Percentiles rank a stretch among this genome's conserved stretches.
Conservation (phyloP, 2,113 vertebrate species). For the Lucifuga dentata region DNA sequence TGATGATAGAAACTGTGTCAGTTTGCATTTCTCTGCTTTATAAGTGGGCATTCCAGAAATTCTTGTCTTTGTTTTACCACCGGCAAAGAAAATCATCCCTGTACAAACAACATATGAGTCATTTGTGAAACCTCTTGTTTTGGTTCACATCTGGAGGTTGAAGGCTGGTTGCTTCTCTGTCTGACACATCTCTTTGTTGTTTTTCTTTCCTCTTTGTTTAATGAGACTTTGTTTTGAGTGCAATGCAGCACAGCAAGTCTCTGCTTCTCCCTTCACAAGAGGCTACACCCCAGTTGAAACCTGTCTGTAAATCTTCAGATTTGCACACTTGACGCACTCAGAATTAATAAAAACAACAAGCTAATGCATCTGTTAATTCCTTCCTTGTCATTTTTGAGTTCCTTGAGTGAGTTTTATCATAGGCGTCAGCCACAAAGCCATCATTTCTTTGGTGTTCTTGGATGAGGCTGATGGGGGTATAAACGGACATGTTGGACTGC, state of each 20-base stretch:
- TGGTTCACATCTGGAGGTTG: slow-evolving; percentile 32
- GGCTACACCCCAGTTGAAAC: slow-evolving; percentile 15
- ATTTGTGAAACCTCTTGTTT: slow-evolving; percentile 12
- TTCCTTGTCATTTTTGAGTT: background rate
- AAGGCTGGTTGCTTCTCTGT: slow-evolving; percentile 20
- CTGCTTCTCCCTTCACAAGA: slow-evolving; percentile 19
- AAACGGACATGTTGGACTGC: background rate
- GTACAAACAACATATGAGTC: slow-evolving; percentile 26
- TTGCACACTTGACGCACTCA: background rate
- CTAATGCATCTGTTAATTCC: slow-evolving; percentile 1
- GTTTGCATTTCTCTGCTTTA: slow-evolving; percentile 40
- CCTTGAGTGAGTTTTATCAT: background rate
- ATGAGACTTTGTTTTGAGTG: slow-evolving; percentile 49
- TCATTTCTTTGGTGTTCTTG: background rate
- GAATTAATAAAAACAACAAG: slow-evolving; percentile 1
- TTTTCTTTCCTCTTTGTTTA: slow-evolving; percentile 48
- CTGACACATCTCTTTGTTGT: slow-evolving; percentile 48
- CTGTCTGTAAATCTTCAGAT: slow-evolving; percentile 28
- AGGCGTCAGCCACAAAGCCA: background rate
- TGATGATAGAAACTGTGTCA: slow-evolving; percentile 21
- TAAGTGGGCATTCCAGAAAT: slow-evolving; percentile 32
- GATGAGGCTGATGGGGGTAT: slow-evolving; percentile 1
- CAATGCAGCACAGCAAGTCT: slow-evolving; percentile 17
- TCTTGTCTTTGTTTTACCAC: slow-evolving; percentile 15
- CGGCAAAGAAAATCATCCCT: slow-evolving; percentile 32